Evolutionary conservation across 2,113 vertebrate species (phyloP).

Genomic region (Okapia johnstoni): DNA sequence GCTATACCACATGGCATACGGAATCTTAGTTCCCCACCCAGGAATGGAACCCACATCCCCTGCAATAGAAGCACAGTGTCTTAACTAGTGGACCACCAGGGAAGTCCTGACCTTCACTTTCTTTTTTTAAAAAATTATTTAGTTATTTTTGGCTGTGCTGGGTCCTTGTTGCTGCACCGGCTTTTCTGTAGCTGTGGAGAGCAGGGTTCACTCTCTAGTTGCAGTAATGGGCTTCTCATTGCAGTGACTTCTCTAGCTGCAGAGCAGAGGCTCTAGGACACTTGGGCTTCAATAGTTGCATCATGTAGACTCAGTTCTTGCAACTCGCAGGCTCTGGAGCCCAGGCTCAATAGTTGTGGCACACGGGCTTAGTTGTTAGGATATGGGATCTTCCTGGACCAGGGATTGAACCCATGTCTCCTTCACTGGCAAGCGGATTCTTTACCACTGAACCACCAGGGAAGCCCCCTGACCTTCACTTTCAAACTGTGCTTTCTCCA

Average conservation of each 20-base stretch:
- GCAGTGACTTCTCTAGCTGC: neutral
- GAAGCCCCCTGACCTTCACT: neutral
- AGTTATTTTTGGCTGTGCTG: neutral
- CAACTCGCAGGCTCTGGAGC: neutral
- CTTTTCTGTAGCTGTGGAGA: neutral
- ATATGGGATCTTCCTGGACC: neutral
- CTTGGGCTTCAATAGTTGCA: neutral
- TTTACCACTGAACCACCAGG: neutral
- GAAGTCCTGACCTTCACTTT: neutral
- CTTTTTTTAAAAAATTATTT: neutral
- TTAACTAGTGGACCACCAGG: neutral
- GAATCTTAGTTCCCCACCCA: neutral
- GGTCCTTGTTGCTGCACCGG: neutral
- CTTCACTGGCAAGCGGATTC: neutral
- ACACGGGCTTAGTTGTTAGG: neutral
- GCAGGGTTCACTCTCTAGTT: neutral
- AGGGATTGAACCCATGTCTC: neutral
- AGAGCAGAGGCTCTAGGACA: neutral
- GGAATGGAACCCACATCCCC: neutral
- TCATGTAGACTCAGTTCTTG: neutral
- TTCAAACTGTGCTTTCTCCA: neutral
- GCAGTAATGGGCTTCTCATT: rapidly evolving
- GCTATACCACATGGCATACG: neutral
- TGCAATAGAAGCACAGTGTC: neutral
- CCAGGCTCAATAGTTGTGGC: neutral